Base-by-base conservation (phyloP, 2,797 vertebrate species). In the Muscicapa comitata region DNA sequence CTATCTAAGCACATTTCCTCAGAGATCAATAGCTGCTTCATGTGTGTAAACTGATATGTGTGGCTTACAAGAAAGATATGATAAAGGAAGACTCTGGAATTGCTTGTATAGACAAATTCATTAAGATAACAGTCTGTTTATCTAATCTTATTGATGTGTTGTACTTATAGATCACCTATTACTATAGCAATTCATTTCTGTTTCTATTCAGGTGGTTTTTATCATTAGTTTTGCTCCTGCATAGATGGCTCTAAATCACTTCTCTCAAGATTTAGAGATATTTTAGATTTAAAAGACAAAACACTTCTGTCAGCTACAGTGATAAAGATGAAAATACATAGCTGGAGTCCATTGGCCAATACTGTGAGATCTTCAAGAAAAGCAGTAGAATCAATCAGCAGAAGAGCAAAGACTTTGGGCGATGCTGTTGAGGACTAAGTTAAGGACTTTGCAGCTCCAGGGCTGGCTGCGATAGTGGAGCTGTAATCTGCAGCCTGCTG, bases 81-180 rank as follows among this genome's bases (percentile, higher is more conserved):
- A 57, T 8, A 76, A 42, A 81, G 82, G 80, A 89, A 85, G 61
- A 48, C 38, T 50, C 81, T 73, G 38, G 48, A 73, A 84, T 38
- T 92, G 66, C 84, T 79, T 85, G 80, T 92, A 85, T n/a, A 51
- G 89, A 89, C 63, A 93, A 84, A 90, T 88, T 76, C 68, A 87
- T 96, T 92, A 92, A 85, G 84, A 75, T 88, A 93, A 87, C 53
- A 62, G 53, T 66, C 73, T 90, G 51, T 81, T 93, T 93, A 83
- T 93, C 71, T 94, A 48, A 76, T 63, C 78, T 93, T 86, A 95
- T 67, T 63, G 88, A 63, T 88, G 65, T 87, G 29, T 45, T 91
- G 61, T 48, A 74, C 74, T 89, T 91, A 85, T 50, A 87, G 59
- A 94, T 89, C 84, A 71, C 47, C 35, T 80, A 24, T 72, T 91